Evolutionary conservation across 1,140 invertebrate genomes (phyloP), one percentile per base, ranked within the genome.

Genomic region (Zaprionus tsacasi): DNA sequence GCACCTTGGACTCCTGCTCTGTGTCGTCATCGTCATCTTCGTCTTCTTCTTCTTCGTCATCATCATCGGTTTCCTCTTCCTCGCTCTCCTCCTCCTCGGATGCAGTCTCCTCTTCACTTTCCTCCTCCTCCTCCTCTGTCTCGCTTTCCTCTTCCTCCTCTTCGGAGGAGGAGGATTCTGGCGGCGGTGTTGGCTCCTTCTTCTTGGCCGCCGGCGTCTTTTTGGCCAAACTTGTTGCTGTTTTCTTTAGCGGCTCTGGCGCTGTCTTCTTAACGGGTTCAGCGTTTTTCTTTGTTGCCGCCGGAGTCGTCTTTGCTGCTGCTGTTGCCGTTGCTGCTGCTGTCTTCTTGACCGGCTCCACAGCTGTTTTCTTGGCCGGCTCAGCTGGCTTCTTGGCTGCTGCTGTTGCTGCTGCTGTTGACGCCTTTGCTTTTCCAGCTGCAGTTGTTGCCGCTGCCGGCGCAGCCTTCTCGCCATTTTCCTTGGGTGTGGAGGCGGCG

Each of bases 181-280:
- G 82, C 64, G 82, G 82, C 56, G 90, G 90, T 27, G 91, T 91
- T 6, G 91, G 91, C 48, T 91, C 87, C 65, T 92, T 92, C 60
- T 91, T 92, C 45, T 67, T 70, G 15, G 70, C 57, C 21, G 60
- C 36, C 2, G 73, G 60, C 15, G 81, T 91, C 35, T 81, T 90
- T 13, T 74, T 66, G 3, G 50, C 56, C 30, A 63, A 33, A 10
- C 67, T 74, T 17, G 69, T 66, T 10, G 76, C 66, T 27, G 67
- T 57, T 38, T 81, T 76, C 48, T 87, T 87, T 25, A 17, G 61
- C 13, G 61, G 66, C 54, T 70, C 70, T 21, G 69, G 45, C 3
- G 66, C 63, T 8, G 54, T 36, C 66, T 91, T 91, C 59, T 70
- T 79, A 50, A 70, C 72, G 0, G 89, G 82, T 36, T 82, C 79